A percentile compares a stretch with the other conserved stretches of the same genome.
Conservation (phyloP, 2,888 invertebrate species). For the Morpho achilles region DNA sequence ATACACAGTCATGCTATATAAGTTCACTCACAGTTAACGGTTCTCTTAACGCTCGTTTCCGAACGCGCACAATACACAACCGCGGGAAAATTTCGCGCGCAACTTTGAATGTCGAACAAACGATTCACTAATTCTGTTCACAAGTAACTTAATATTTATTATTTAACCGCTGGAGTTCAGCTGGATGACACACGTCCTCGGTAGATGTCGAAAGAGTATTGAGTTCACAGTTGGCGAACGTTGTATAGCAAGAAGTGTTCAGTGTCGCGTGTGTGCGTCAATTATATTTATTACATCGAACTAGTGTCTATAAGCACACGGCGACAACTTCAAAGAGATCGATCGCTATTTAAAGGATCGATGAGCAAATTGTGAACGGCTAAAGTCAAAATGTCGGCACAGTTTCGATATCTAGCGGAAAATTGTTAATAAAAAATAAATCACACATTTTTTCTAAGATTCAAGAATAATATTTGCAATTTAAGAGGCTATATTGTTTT, state of each 20-base stretch:
- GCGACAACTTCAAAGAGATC: slow-evolving; percentile 73
- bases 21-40: slow-evolving; percentile 51
- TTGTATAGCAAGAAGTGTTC: slow-evolving; percentile 52
- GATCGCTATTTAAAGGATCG: slow-evolving; percentile 62
- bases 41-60: slow-evolving; percentile 40
- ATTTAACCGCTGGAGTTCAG: slow-evolving; percentile 41
- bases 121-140: slow-evolving; percentile 22
- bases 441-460: too few relatives aligned
- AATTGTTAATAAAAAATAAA: slow-evolving; percentile 16
- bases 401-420: slow-evolving; percentile 24
- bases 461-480: too few relatives aligned
- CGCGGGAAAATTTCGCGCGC: slow-evolving; percentile 43
- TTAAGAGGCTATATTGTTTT: too few relatives aligned
- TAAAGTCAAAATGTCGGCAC: slow-evolving; percentile 22
- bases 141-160: slow-evolving; percentile 2
- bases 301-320: slow-evolving; percentile 63
- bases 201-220: slow-evolving; percentile 68
- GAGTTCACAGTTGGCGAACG: slow-evolving; percentile 64
- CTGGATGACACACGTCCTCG: slow-evolving; percentile 63
- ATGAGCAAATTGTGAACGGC: slow-evolving; percentile 36
- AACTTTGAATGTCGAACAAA: slow-evolving; percentile 48
- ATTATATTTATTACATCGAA: slow-evolving; percentile 75
- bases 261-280: slow-evolving; percentile 65
- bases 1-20: slow-evolving; percentile 33
- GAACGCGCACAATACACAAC: slow-evolving; percentile 48